Evolutionary conservation across 2,888 invertebrate species (phyloP).

Genomic region (Tubiluchus corallicola): DNA sequence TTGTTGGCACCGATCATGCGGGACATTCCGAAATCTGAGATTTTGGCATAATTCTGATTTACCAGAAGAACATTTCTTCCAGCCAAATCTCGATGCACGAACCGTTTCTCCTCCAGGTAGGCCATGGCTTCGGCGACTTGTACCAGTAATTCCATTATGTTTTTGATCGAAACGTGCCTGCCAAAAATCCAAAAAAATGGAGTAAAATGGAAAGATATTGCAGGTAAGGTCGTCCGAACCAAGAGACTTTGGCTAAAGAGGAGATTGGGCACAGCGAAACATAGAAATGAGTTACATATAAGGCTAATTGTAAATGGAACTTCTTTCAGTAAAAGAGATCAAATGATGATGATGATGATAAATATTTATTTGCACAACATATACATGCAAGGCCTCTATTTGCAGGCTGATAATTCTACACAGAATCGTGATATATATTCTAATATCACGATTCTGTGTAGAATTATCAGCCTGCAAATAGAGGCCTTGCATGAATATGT

Average conservation of each 20-base stretch:
- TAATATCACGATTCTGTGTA: no score
- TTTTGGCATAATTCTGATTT: slow-evolving; percentile 29
- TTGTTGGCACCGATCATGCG: slow-evolving; percentile 26
- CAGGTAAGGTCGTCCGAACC: slow-evolving; percentile 10
- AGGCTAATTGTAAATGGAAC: no score
- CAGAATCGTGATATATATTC: no score
- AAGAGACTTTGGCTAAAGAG: slow-evolving; percentile 2
- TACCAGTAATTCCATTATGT: slow-evolving; percentile 25
- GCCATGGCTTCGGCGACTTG: slow-evolving; percentile 32
- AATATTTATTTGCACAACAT: no score
- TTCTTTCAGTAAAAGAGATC: no score
- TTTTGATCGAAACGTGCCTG: no score
- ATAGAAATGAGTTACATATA: neutral
- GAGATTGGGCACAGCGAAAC: neutral
- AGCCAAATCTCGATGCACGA: slow-evolving; percentile 32
- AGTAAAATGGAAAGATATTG: neutral
- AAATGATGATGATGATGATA: no score
- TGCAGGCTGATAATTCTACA: no score
- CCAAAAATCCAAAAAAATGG: neutral
- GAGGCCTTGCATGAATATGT: no score
- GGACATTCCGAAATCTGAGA: slow-evolving; percentile 34
- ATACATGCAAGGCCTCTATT: no score
- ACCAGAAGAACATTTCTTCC: slow-evolving; percentile 33
- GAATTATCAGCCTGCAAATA: no score
- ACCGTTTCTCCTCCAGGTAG: slow-evolving; percentile 29